These are phyloP conservation scores for Ascaphus truei DNA, from an alignment of 2,113 vertebrate species.

Conservation along the genomic window DNA sequence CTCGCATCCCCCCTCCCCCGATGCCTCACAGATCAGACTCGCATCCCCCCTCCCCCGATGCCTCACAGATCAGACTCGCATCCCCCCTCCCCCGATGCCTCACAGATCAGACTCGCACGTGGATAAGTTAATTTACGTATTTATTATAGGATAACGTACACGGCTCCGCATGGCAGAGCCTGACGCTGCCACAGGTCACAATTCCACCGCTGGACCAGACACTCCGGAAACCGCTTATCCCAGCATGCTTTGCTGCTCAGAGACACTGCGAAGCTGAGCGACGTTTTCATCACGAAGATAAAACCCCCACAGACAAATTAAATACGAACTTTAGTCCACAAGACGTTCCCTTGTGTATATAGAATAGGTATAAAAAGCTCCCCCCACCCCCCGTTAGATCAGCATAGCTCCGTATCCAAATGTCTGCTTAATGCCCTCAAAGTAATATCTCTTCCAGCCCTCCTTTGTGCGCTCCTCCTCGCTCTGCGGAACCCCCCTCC, in stretches of 20 bases:
- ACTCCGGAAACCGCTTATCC: not conserved
- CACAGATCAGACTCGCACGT: no score
- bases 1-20: no score
- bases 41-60: no score
- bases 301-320: constrained; percentile 39
- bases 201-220: no score
- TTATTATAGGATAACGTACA: no score
- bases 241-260: not conserved
- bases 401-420: constrained; percentile 86
- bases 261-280: no score
- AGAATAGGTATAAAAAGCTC: constrained; percentile 9
- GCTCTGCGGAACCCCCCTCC: constrained; percentile 70
- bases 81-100: no score
- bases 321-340: constrained; percentile 51
- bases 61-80: no score
- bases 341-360: constrained; percentile 27
- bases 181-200: no score
- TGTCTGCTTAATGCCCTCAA: constrained; percentile 89
- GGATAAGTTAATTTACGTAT: no score
- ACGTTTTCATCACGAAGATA: not conserved
- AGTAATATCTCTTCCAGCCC: constrained; percentile 90
- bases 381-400: constrained; percentile 61
- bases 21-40: no score
- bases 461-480: constrained; percentile 84
- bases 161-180: no score